These are phyloP conservation scores for Dromococcyx pavoninus DNA, from an alignment of 2,797 vertebrate species.

Conservation along the genomic window DNA sequence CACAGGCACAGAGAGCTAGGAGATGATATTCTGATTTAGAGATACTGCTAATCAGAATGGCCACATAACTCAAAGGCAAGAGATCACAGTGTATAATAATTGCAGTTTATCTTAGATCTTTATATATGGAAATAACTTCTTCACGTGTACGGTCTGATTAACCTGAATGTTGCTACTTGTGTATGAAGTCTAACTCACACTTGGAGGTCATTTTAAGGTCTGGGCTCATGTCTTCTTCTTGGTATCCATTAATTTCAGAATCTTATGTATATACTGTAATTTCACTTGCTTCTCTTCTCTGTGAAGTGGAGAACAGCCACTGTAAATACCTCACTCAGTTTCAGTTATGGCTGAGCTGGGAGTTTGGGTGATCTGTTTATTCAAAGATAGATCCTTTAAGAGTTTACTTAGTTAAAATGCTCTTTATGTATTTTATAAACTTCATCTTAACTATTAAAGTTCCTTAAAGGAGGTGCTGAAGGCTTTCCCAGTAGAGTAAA, in stretches of 20 bases:
- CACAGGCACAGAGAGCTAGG: not conserved
- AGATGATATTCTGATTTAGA: not conserved
- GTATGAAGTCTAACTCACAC: not conserved
- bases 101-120: not conserved
- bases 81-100: not conserved
- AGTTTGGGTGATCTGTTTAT: not conserved
- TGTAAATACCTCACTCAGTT: not conserved
- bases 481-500: slow-evolving; percentile 15
- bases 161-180: not conserved
- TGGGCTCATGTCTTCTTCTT: not conserved
- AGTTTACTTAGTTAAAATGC: slow-evolving; percentile 13
- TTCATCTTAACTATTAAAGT: slow-evolving; percentile 2
- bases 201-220: not conserved
- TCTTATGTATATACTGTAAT: not conserved
- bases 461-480: slow-evolving; percentile 8
- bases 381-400: not conserved
- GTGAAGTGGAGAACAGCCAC: not conserved
- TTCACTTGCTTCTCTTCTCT: not conserved
- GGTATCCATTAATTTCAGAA: not conserved
- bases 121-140: not conserved
- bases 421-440: slow-evolving; percentile 45
- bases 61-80: not conserved
- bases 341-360: not conserved
- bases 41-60: not conserved
- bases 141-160: not conserved